Evolutionary conservation across 2,888 invertebrate genomes (phyloP).

Genomic region (Diloba caeruleocephala): DNA sequence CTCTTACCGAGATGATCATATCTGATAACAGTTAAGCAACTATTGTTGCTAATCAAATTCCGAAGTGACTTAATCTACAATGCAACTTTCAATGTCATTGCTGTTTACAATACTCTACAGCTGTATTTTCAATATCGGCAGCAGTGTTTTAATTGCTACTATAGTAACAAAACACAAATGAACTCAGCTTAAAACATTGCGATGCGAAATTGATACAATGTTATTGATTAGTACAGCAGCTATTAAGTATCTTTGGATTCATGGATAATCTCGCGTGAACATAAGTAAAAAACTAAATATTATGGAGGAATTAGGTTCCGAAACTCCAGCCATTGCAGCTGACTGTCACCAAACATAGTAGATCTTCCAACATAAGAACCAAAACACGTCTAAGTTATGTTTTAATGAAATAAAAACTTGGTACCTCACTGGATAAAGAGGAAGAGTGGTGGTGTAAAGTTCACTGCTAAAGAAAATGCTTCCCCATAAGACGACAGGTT

Average conservation of each 20-base stretch:
- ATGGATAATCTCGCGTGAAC: background rate
- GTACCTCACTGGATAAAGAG: too few relatives aligned
- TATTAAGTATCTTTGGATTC: background rate
- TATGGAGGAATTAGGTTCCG: too few relatives aligned
- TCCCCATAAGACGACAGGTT: too few relatives aligned
- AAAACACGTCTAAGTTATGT: too few relatives aligned
- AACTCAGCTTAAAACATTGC: conserved; percentile 3
- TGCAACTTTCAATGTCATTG: conserved; percentile 8
- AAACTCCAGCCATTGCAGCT: too few relatives aligned
- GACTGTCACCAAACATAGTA: too few relatives aligned
- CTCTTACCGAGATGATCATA: background rate
- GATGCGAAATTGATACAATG: background rate
- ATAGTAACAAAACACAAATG: background rate
- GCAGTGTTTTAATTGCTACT: conserved; percentile 13
- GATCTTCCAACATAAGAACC: too few relatives aligned
- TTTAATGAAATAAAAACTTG: too few relatives aligned
- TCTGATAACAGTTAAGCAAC: background rate
- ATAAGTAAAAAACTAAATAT: too few relatives aligned
- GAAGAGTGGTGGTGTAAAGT: too few relatives aligned
- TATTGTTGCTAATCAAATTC: background rate
- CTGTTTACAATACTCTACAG: conserved; percentile 15
- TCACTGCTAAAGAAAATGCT: too few relatives aligned
- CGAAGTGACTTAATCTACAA: background rate
- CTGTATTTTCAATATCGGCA: background rate
- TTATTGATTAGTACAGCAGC: too few relatives aligned